Base-by-base conservation (phyloP, 2,888 invertebrate genomes). In the Fragum fragum region DNA sequence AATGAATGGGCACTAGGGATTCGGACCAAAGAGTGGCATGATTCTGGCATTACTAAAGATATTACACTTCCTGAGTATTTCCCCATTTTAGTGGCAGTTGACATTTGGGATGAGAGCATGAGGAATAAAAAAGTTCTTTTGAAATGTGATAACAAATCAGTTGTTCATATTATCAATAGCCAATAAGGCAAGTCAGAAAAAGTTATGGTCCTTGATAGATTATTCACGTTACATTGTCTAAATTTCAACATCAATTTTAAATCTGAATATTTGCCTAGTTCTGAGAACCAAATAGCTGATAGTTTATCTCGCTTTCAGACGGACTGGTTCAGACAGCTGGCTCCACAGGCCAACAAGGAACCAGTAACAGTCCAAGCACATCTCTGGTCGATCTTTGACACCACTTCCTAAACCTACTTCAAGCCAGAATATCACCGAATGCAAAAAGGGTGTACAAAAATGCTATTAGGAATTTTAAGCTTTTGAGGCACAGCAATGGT, bases 141-240 rank as follows among this genome's bases (percentile, higher is more conserved):
- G 42, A 53, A 61, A 32, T 76, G 47, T 57, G 81, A 81, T 52
- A 81, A 81, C 55, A 23, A 28, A 29, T 55, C 77, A 53, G 73
- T 77, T 11, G 81, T 81, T 16, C 21, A 53, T 14, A 77, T 81
- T 63, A 21, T 81, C 16, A 81, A 77, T 28, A 29, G 29, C 28
- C 16, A 26, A 61, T 63, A 77, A 16, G 73, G 73, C 6, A 77
- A 74, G 28, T 74, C 76, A 36, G n/a, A 52, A 11, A 0, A 29
- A 9, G 71, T 79, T 36, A 83, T 79, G 82, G 53, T 32, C 7
- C 53, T 83, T 7, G 26, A 79, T 0, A 52, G 82, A 9, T n/a
- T n/a, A n/a, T 52, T 83, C 6, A 70, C 79, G 1, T 29, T 82
- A 21, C 21, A 36, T n/a, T 70, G 61, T 70, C 39, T 77, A 11